phyloP scores from a whole-genome alignment of 2,113 vertebrate genomes.

The Periophthalmus modestus region DNA sequence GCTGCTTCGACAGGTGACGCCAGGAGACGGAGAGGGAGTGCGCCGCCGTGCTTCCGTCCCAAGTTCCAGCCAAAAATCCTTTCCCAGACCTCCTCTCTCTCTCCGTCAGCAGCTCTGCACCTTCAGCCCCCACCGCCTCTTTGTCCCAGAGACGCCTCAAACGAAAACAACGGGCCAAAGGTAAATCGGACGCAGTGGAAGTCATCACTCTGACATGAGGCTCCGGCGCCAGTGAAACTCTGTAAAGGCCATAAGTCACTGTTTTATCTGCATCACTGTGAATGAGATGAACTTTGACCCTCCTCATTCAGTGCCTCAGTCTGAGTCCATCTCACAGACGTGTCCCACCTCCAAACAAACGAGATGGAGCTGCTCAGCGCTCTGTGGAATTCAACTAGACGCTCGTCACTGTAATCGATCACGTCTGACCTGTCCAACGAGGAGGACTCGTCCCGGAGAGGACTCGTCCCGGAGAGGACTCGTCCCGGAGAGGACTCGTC shows the following conservation, averaged over 20 bases:
- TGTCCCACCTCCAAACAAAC: slow-evolving; percentile 43
- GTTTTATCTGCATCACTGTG: slow-evolving; percentile 65
- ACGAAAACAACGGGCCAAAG: slow-evolving; percentile 70
- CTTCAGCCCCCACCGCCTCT: slow-evolving; percentile 31
- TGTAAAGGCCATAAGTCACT: slow-evolving; percentile 26
- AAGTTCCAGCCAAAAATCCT: slow-evolving; percentile 43
- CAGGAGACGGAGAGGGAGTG: slow-evolving; percentile 76
- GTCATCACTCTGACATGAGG: slow-evolving; percentile 73
- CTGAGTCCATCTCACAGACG: slow-evolving; percentile 53
- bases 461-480: no score
- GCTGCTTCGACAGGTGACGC: slow-evolving; percentile 86
- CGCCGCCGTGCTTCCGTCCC: slow-evolving; percentile 44
- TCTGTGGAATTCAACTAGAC: background rate
- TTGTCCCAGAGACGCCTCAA: slow-evolving; percentile 65
- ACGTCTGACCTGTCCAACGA: background rate
- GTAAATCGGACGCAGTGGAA: slow-evolving; percentile 63
- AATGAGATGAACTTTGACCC: slow-evolving; percentile 62
- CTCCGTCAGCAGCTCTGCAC: slow-evolving; percentile 61
- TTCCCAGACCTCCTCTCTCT: slow-evolving; percentile 63
- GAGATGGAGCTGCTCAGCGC: background rate
- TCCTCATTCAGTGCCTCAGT: slow-evolving; percentile 68
- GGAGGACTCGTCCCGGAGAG: no score
- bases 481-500: no score
- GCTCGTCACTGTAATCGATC: background rate
- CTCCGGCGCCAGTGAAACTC: slow-evolving; percentile 25